Conservation (phyloP, 2,113 vertebrate genomes). For the Galeopterus variegatus region DNA sequence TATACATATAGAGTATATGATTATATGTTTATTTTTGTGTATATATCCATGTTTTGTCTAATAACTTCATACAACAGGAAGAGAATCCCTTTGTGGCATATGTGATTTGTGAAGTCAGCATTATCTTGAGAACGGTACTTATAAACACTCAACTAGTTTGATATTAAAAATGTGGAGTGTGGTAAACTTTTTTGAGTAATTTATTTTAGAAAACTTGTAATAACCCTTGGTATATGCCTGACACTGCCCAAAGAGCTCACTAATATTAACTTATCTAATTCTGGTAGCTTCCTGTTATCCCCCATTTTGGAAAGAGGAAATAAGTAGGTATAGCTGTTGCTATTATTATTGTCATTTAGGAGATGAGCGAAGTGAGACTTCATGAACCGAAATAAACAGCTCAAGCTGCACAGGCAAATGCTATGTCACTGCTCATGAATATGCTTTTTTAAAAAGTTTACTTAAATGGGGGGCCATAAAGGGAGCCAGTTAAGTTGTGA, state of each 20-base stretch:
- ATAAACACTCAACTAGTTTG: background rate
- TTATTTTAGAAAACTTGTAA: background rate
- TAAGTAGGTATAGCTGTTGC: background rate
- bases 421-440: background rate
- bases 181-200: constrained; percentile 4
- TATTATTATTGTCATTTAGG: background rate
- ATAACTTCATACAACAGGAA: background rate
- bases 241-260: background rate
- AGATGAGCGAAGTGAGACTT: background rate
- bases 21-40: background rate
- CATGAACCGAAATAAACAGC: background rate
- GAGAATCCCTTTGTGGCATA: background rate
- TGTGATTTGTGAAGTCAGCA: background rate
- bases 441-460: background rate
- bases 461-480: background rate
- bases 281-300: background rate
- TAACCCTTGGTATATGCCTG: background rate
- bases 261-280: constrained; percentile 12
- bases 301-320: background rate
- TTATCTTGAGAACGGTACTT: constrained; percentile 6
- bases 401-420: background rate
- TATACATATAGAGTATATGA: background rate
- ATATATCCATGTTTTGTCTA: background rate
- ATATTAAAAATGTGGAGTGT: background rate
- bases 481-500: background rate